These are phyloP conservation scores for Thelaira solivaga DNA, from an alignment of 2,888 invertebrate species.

Conservation along the genomic window DNA sequence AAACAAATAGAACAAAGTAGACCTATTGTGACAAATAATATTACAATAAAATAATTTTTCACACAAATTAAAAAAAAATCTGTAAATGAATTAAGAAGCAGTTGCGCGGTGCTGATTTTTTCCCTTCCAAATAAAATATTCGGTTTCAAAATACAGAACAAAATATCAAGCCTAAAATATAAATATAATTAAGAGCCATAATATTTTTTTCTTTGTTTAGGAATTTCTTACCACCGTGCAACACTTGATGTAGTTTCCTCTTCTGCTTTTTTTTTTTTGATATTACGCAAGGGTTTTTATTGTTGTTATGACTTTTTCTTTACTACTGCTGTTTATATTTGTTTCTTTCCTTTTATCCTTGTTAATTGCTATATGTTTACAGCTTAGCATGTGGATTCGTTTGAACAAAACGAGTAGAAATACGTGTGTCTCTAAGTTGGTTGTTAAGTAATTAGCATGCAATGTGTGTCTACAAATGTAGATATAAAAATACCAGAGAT, in stretches of 20 bases:
- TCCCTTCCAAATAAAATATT: too few species aligned
- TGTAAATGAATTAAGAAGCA: too few species aligned
- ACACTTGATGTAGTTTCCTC: not conserved
- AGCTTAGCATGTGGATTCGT: slow-evolving; percentile 27
- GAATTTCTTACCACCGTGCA: not conserved
- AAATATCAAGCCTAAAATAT: too few species aligned
- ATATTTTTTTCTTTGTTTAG: not conserved
- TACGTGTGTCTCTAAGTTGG: not conserved
- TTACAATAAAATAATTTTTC: too few species aligned
- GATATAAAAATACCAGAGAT: not conserved
- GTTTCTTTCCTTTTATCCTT: slow-evolving; percentile 23
- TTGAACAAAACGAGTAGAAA: not conserved
- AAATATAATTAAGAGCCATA: too few species aligned
- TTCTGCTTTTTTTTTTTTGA: slow-evolving; percentile 10
- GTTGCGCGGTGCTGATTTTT: too few species aligned
- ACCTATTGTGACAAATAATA: too few species aligned
- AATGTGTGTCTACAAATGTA: not conserved
- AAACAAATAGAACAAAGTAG: too few species aligned
- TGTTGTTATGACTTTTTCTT: slow-evolving; percentile 34
- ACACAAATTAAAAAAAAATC: too few species aligned
- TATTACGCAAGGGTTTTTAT: slow-evolving; percentile 29
- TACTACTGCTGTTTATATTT: slow-evolving; percentile 3
- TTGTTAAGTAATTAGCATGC: slow-evolving; percentile 1
- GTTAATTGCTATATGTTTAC: slow-evolving; percentile 43
- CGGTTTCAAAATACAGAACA: too few species aligned